Base-by-base conservation (phyloP, 2,797 vertebrate genomes). In the Chromis chromis region DNA sequence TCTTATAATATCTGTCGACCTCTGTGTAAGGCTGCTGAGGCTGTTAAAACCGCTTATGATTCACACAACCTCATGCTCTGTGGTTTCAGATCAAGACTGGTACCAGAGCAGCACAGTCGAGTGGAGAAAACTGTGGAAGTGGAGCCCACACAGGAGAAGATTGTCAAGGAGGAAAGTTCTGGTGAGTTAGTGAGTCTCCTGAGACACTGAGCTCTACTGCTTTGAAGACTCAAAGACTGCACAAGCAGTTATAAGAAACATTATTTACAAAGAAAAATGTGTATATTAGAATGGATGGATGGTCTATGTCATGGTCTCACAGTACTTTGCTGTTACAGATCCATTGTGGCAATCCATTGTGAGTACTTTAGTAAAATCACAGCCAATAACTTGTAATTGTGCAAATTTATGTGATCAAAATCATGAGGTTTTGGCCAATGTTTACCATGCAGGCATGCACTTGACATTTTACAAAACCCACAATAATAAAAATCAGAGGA, bases 31-130 rank as follows among this genome's bases (percentile, higher is more conserved):
- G 22, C 42, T 58, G 14, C 5, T 13, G 12, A 19, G 27, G 24
- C n/a, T 44, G 4, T 7, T 11, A 21, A 62, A 27, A 19, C 4
- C 33, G 4, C 22, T 21, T n/a, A 16, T 67, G 27, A 54, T 39
- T 65, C 24, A 28, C 0, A 0, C 44, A 42, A 55, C 10, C 13
- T 12, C n/a, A 0, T 48, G 39, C 27, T 70, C 6, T 61, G 12
- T 50, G 72, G 12, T 82, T 84, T 74, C 67, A 99, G 98, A 60
- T 98, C 97, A 6, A 96, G 94, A 64, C 93, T 99, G 82, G 95
- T 96, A 76, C 96, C 97, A 3, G 97, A 99, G 55, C 94, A 94
- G 71, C 94, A 86, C 42, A 72, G 71, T 0, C 92, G 91, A 56
- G 86, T 83, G 25, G 94, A 93, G 84, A 94, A 89, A 76, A 60